Evolutionary conservation across 2,888 invertebrate species (phyloP), one percentile per base, ranked within the genome.

Genomic region (Stegophylla sp.): DNA sequence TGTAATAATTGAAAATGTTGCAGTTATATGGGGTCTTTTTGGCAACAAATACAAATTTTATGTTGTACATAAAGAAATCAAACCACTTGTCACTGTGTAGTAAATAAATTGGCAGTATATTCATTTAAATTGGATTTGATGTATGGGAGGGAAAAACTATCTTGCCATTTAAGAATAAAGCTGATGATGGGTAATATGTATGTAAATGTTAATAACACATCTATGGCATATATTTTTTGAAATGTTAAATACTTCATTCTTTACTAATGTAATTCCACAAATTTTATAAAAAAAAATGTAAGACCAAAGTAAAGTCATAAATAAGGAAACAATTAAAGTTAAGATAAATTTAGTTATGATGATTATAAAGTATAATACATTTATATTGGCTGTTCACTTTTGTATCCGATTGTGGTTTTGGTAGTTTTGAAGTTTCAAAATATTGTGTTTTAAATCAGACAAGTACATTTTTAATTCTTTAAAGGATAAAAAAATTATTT

Each of bases 1-100:
- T 88, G 90, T 97, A 85, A 89, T 96, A 81, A 96, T 97, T 85
- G 97, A 98, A 88, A 97, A 97, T 88, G 90, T 95, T 84, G 97
- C 97, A 81, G 96, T 97, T 51, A 91, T 97, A 83, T 96, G 97
- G 94, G 97, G 97, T 53, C 89, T 97, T 56, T 90, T 96, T 84
- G 96, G 96, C 20, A 94, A 96, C 86, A 98, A 98, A 88, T 94
- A 97, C 88, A 95, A 95, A 87, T 98, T 98, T 89, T 98, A 97
- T 87, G 93, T 98, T 85, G 97, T 98, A 75, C 95, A 96, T 87
- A 98, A 98, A 87, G 95, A 96, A 87, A 88, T 93, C 76, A 91
- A 91, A 86, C 90, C 90, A 82, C 89, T 92, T 82, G 89, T 92
- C 83, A 90, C 90, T 82, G 91, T 91, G 84, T 75, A 75, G 26